phyloP scores from a whole-genome alignment of 1,140 invertebrate species.

The Notospermus geniculatus region DNA sequence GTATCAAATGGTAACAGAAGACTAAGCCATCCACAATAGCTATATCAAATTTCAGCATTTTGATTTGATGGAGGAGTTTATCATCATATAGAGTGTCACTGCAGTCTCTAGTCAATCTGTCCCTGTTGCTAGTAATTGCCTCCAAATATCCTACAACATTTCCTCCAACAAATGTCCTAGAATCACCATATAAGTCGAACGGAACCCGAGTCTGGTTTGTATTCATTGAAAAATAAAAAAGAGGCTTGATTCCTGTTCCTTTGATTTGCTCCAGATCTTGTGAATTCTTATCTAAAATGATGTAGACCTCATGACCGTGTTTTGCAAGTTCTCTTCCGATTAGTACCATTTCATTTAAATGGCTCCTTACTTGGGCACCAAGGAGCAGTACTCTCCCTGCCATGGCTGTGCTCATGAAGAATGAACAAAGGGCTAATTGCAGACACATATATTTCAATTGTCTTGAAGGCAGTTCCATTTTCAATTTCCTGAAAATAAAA shows the following conservation, averaged over 20 bases:
- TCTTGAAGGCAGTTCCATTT: too few species aligned
- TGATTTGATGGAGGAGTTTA: not conserved
- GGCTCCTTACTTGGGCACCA: not conserved
- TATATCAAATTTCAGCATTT: not conserved
- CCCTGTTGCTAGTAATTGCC: not conserved
- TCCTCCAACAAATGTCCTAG: not conserved
- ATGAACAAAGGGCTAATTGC: too few species aligned
- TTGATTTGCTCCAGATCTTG: not conserved
- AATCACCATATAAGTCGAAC: not conserved
- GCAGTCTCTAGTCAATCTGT: not conserved
- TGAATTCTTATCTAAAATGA: not conserved
- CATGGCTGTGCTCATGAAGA: too few species aligned
- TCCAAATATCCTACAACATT: not conserved
- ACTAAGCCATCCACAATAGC: not conserved
- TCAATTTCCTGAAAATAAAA: too few species aligned
- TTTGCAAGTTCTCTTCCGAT: not conserved
- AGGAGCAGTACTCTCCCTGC: not conserved
- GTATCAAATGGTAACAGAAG: not conserved
- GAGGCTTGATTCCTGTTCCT: not conserved
- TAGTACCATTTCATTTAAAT: not conserved
- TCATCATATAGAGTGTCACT: not conserved
- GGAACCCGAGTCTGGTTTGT: not conserved
- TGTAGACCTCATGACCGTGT: slow-evolving; percentile 4
- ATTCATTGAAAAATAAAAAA: not conserved
- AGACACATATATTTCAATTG: too few species aligned